Evolutionary conservation across 2,888 invertebrate genomes (phyloP).

Genomic region (Spodoptera picta): DNA sequence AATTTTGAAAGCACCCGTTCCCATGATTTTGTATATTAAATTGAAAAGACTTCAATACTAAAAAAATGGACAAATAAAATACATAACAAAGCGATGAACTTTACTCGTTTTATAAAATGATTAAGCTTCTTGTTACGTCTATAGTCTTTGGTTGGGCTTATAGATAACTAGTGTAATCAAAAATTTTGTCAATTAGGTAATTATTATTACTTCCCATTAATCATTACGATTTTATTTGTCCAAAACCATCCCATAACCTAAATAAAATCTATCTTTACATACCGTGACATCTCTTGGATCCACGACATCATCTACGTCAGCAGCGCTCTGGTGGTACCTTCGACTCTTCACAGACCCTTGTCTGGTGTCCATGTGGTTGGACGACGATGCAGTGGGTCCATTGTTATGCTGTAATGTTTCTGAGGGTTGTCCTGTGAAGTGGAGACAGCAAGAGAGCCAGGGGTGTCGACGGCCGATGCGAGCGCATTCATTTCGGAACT

Average conservation of each 20-base stretch:
- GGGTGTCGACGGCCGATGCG: constrained; percentile 80
- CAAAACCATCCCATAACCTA: background rate
- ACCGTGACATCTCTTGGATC: constrained; percentile 84
- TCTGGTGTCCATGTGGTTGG: constrained; percentile 78
- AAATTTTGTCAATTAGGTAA: too few relatives aligned
- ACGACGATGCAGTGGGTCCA: constrained; percentile 69
- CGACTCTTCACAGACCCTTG: constrained; percentile 79
- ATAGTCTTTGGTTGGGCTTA: too few relatives aligned
- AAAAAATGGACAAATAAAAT: too few relatives aligned
- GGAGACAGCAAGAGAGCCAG: constrained; percentile 83
- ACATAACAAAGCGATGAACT: too few relatives aligned
- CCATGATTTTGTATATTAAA: too few relatives aligned
- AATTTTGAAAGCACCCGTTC: too few relatives aligned
- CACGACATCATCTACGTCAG: constrained; percentile 76
- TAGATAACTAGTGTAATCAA: too few relatives aligned
- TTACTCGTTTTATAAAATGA: too few relatives aligned
- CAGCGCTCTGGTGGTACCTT: constrained; percentile 77
- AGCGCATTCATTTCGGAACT: constrained; percentile 86
- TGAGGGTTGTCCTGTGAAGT: constrained; percentile 70
- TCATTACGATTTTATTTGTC: too few relatives aligned
- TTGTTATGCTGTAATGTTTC: constrained; percentile 63
- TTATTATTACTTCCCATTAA: too few relatives aligned
- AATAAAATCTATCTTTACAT: constrained; percentile 36
- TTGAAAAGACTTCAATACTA: too few relatives aligned
- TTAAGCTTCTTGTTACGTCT: too few relatives aligned